Percentiles rank a stretch among this genome's conserved stretches.
phyloP scores from a whole-genome alignment of 2,888 invertebrate genomes.

The Pseudoips prasinana region DNA sequence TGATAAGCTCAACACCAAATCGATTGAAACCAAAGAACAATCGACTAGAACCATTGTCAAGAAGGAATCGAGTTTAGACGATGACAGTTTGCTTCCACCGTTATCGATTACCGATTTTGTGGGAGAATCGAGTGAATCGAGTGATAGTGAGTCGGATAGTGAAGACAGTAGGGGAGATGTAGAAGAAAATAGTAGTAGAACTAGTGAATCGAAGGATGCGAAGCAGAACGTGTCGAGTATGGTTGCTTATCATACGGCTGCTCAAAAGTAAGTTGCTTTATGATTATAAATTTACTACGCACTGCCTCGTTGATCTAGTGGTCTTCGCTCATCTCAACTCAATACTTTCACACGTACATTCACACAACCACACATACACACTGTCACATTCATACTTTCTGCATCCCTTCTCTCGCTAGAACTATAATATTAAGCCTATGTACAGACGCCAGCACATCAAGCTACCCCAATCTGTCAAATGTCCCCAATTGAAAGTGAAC shows the following conservation, averaged over 20 bases:
- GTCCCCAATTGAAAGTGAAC: too few species aligned
- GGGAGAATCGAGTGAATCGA: slow-evolving; percentile 39
- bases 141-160: slow-evolving; percentile 30
- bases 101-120: slow-evolving; percentile 54
- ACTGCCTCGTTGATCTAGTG: too few species aligned
- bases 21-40: slow-evolving; percentile 10
- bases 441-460: too few species aligned
- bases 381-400: too few species aligned
- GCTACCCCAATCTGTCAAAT: too few species aligned
- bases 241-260: slow-evolving; percentile 54
- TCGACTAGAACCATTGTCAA: slow-evolving; percentile 15
- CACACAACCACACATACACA: too few species aligned
- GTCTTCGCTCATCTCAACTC: too few species aligned
- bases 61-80: slow-evolving; percentile 19
- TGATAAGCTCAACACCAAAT: slow-evolving; percentile 25
- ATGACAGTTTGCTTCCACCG: slow-evolving; percentile 42
- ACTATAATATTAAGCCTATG: too few species aligned
- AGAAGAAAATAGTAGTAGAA: slow-evolving; percentile 16
- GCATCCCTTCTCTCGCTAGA: too few species aligned
- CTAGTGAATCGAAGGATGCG: slow-evolving; percentile 17
- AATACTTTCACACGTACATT: too few species aligned
- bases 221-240: slow-evolving; percentile 37
- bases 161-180: slow-evolving; percentile 18
- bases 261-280: slow-evolving; percentile 55
- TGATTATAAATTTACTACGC: too few species aligned